Evolutionary conservation across 1,140 invertebrate genomes (phyloP), one percentile per base, ranked within the genome.

Genomic region (Drosophila quadrilineata): DNA sequence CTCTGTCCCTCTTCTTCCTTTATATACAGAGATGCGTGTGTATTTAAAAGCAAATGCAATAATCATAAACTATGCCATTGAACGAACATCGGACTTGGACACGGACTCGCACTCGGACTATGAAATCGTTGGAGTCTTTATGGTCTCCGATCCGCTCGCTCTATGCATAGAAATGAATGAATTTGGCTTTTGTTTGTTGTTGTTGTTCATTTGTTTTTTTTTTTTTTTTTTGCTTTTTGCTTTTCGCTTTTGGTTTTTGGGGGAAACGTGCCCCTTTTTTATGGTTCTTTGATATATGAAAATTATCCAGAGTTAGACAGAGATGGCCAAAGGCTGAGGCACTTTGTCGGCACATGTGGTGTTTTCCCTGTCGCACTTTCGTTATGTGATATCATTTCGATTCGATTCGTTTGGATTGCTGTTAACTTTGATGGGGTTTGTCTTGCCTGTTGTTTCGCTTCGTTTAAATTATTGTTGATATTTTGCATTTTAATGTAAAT

Each of bases 241-340:
- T n/a, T n/a, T n/a, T n/a, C n/a, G n/a, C n/a, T n/a, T 65, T 14
- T 12, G 22, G 16, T 33, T 33, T 38, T 21, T n/a, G n/a, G n/a
- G 19, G 29, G 19, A 67, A 85, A 74, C 79, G 74, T 85, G 79
- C 66, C 73, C 59, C 69, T 73, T 85, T 71, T 84, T 71, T 79
- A 85, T 84, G 66, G 74, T 33, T 59, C 69, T 77, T 84, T 77
- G 79, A 84, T 82, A 74, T 84, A 84, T 84, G 59, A 73, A 82
- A 70, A 82, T 70, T 80, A 82, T 82, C n/a, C 68, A 57, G 71
- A 65, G 36, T 19, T 29, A 26, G 35, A 50, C 35, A 24, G 57
- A 38, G 36, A 41, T 56, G 63, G 33, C 14, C 26, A 29, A 9
- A 35, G 31, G 9, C 10, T 38, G 50, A 52, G 8, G 28, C 54